Percentiles rank a stretch among this genome's conserved stretches.
Evolutionary conservation across 37 sponge, comb jelly and placozoan species (phyloP).

Genomic region (Chondrilla cf. caribensis): DNA sequence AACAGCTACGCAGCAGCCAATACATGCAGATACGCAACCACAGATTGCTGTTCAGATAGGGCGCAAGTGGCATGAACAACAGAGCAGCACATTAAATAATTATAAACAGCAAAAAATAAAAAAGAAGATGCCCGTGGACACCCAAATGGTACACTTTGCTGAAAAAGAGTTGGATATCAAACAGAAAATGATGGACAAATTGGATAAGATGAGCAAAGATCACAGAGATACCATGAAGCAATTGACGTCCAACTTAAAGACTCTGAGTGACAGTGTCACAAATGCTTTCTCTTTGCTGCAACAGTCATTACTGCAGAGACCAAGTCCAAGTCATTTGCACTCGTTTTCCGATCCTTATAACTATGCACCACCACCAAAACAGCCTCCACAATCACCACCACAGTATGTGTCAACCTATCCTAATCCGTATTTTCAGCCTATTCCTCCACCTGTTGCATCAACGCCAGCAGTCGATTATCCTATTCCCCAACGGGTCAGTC

Average conservation of each 20-base stretch:
- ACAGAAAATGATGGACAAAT: neutral
- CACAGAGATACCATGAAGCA: neutral
- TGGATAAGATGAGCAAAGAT: neutral
- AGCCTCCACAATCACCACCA: too few species aligned
- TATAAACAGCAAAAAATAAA: conserved; percentile 4
- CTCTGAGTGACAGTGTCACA: neutral
- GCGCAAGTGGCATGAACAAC: neutral
- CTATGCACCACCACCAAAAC: too few species aligned
- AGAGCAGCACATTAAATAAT: neutral
- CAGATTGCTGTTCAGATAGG: too few species aligned
- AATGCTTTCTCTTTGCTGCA: neutral
- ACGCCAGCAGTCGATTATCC: neutral
- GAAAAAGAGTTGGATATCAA: neutral
- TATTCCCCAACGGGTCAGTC: neutral
- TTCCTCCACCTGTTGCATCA: neutral
- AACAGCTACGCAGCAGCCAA: too few species aligned
- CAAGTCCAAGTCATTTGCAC: too few species aligned
- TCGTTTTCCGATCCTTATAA: too few species aligned
- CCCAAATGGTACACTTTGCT: neutral
- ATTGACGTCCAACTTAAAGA: neutral
- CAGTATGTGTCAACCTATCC: neutral
- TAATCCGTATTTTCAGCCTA: neutral
- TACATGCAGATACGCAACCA: too few species aligned
- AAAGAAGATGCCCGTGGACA: neutral
- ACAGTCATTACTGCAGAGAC: neutral